phyloP scores from a whole-genome alignment of 2,888 invertebrate species.

The Ethmia dodecea region DNA sequence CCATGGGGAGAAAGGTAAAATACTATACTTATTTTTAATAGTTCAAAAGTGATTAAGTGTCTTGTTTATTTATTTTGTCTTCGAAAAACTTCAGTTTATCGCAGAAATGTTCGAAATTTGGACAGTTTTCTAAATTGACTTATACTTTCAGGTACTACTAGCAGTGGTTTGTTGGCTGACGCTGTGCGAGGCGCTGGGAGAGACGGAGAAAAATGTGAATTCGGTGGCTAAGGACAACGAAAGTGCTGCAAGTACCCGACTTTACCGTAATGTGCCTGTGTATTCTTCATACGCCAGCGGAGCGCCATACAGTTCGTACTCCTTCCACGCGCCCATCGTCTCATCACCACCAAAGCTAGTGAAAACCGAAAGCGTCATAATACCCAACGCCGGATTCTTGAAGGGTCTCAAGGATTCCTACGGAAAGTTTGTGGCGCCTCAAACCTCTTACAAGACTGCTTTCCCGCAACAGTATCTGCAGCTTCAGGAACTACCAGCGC shows the following conservation, averaged over 20 bases:
- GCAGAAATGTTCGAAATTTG: too few relatives aligned
- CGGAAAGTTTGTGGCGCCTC: conserved; percentile 55
- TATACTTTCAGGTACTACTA: conserved; percentile 47
- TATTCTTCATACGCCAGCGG: conserved; percentile 60
- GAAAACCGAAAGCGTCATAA: conserved; percentile 31
- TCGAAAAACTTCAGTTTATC: too few relatives aligned
- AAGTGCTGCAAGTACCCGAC: conserved; percentile 49
- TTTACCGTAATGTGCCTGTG: conserved; percentile 48
- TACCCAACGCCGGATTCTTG: conserved; percentile 44
- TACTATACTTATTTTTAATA: neutral
- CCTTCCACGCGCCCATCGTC: conserved; percentile 46
- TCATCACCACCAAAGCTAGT: conserved; percentile 39
- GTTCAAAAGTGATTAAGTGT: neutral
- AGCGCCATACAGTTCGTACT: conserved; percentile 53
- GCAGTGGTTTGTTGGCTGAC: conserved; percentile 46
- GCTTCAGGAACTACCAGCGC: conserved; percentile 59
- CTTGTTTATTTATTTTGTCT: too few relatives aligned
- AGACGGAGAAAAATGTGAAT: conserved; percentile 30
- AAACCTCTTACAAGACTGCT: conserved; percentile 50
- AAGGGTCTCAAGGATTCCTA: conserved; percentile 65
- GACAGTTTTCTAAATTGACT: conserved; percentile 2
- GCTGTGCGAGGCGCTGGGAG: conserved; percentile 32
- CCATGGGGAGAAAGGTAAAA: conserved; percentile 67
- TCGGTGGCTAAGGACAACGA: conserved; percentile 40
- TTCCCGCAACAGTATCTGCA: conserved; percentile 60